These are phyloP conservation scores for Menidia beryllina DNA, from an alignment of 2,113 vertebrate genomes.

Conservation along the genomic window DNA sequence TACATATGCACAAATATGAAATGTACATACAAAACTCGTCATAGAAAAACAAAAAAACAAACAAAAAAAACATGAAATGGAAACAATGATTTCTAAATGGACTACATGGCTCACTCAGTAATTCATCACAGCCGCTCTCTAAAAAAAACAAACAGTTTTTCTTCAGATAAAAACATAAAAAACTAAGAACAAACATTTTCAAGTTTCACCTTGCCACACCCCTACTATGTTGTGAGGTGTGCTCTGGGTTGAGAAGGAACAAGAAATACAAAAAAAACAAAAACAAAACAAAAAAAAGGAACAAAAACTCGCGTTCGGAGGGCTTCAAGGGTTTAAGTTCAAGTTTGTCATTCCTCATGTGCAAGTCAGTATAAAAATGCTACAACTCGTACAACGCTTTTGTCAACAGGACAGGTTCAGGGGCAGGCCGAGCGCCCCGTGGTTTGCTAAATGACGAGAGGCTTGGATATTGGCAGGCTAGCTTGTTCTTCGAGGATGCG, in stretches of 20 bases:
- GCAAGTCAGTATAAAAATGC: conserved; percentile 84
- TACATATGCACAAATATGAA: conserved; percentile 75
- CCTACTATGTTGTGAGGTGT: conserved; percentile 49
- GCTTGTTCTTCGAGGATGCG: conserved; percentile 52
- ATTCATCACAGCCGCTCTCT: conserved; percentile 56
- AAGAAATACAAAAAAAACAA: conserved; percentile 54
- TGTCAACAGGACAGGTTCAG: conserved; percentile 63
- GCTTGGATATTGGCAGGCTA: conserved; percentile 76
- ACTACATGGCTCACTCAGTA: conserved; percentile 63
- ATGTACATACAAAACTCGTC: conserved; percentile 68
- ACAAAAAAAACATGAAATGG: conserved; percentile 47
- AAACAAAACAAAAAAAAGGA: no score
- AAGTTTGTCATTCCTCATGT: conserved; percentile 82
- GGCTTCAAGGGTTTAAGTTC: conserved; percentile 66
- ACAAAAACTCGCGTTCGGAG: conserved; percentile 46
- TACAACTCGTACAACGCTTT: conserved; percentile 80
- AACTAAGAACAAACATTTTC: conserved; percentile 52
- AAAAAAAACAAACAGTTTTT: conserved; percentile 48
- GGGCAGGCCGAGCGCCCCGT: conserved; percentile 52
- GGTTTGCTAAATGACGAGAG: conserved; percentile 64
- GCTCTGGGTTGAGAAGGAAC: conserved; percentile 54
- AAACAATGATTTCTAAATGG: conserved; percentile 36
- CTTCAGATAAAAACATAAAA: conserved; percentile 5
- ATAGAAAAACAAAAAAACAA: conserved; percentile 60
- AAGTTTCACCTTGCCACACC: conserved; percentile 70